Conservation (phyloP, 2,888 invertebrate species). For the Tetanocera ferruginea region DNA sequence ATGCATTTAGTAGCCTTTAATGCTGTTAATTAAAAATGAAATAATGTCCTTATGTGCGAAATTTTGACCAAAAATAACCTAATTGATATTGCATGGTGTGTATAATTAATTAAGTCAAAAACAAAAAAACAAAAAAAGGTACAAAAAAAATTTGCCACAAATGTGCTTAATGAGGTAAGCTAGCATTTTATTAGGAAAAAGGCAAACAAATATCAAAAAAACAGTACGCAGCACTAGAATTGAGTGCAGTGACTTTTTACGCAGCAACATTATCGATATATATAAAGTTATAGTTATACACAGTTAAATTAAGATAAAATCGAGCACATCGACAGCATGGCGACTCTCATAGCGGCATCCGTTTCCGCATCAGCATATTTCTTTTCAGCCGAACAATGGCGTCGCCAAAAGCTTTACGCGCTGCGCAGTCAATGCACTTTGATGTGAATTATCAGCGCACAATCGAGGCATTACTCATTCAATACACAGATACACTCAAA, state of each 20-base stretch:
- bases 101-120: not conserved
- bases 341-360: not conserved
- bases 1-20: slow-evolving; percentile 24
- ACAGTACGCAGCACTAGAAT: too few species aligned
- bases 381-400: not conserved
- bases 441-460: slow-evolving; percentile 11
- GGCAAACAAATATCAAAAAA: not conserved
- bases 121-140: too few species aligned
- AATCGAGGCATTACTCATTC: not conserved
- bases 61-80: slow-evolving; percentile 13
- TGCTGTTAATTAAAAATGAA: slow-evolving; percentile 37
- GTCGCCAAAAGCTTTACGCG: not conserved
- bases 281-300: too few species aligned
- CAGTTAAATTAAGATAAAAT: too few species aligned
- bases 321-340: not conserved
- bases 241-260: too few species aligned
- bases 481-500: not conserved
- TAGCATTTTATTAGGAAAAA: not conserved
- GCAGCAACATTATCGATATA: too few species aligned
- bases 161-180: not conserved
- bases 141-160: too few species aligned
- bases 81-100: not conserved
- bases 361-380: not conserved
- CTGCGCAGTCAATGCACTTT: slow-evolving; percentile 7
- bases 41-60: slow-evolving; percentile 28